Conservation (phyloP, 2,113 vertebrate species). For the Rhegmatorhina hoffmannsi region DNA sequence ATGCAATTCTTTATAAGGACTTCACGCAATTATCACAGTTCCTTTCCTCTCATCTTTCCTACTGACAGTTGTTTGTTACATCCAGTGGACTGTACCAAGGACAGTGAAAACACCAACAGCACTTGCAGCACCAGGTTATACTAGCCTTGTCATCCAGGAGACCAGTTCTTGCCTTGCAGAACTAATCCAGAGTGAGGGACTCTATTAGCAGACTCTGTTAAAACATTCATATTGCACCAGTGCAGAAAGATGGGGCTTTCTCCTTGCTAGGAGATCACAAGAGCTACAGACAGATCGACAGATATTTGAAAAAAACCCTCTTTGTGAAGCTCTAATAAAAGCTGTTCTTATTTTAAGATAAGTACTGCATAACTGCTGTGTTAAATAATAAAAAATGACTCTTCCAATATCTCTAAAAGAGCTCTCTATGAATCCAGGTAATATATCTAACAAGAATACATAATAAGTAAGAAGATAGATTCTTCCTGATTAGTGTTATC, state of each 20-base stretch:
- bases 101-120: background rate
- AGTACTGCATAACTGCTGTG: background rate
- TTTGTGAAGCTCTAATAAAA: background rate
- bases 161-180: background rate
- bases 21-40: background rate
- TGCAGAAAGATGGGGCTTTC: background rate
- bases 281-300: background rate
- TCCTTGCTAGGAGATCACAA: background rate
- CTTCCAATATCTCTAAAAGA: background rate
- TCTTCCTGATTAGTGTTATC: background rate
- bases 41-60: background rate
- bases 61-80: background rate
- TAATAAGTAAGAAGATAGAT: background rate
- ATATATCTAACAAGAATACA: background rate
- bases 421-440: background rate
- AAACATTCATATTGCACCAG: background rate
- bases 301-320: rapidly evolving
- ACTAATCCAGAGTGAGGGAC: background rate
- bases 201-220: background rate
- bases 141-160: background rate
- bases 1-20: background rate
- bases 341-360: background rate
- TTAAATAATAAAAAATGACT: background rate
- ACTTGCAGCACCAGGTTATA: background rate
- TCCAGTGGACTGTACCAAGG: background rate